These are phyloP conservation scores for Lordiphosa stackelbergi DNA, from an alignment of 1,140 invertebrate genomes.

Conservation along the genomic window DNA sequence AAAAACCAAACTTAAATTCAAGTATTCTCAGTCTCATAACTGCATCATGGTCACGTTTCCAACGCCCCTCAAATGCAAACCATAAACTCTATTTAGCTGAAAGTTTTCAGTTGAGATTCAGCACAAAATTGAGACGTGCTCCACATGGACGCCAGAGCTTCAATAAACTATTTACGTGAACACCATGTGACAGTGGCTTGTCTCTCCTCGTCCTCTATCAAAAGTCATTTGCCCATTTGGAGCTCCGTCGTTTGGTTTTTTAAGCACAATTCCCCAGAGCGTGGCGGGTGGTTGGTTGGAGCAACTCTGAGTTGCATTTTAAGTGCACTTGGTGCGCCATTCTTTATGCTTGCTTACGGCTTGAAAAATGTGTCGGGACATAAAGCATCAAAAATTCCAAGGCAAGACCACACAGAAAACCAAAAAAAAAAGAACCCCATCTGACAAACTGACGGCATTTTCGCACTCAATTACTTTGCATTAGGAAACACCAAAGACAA, in stretches of 20 bases:
- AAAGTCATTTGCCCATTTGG: slow-evolving; percentile 45
- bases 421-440: slow-evolving; percentile 24
- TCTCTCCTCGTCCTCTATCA: slow-evolving; percentile 19
- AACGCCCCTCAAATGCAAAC: slow-evolving; percentile 28
- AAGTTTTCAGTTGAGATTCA: slow-evolving; percentile 68
- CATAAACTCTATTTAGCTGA: slow-evolving; percentile 66
- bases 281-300: slow-evolving; percentile 1
- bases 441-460: slow-evolving; percentile 68
- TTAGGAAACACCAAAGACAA: slow-evolving; percentile 57
- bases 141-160: slow-evolving; percentile 39
- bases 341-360: slow-evolving; percentile 34
- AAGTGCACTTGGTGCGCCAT: slow-evolving; percentile 49
- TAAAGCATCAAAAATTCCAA: slow-evolving; percentile 45
- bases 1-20: slow-evolving; percentile 16
- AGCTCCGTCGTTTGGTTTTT: slow-evolving; percentile 4
- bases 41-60: slow-evolving; percentile 69
- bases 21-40: slow-evolving; percentile 20
- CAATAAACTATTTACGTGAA: slow-evolving; percentile 62
- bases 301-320: slow-evolving; percentile 32
- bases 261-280: neutral
- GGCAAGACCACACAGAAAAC: slow-evolving; percentile 19
- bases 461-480: slow-evolving; percentile 78
- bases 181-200: slow-evolving; percentile 29
- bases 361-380: slow-evolving; percentile 40
- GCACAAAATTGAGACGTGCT: slow-evolving; percentile 45